Base-by-base conservation (phyloP, 2,888 invertebrate genomes). In the Fragum sueziense region DNA sequence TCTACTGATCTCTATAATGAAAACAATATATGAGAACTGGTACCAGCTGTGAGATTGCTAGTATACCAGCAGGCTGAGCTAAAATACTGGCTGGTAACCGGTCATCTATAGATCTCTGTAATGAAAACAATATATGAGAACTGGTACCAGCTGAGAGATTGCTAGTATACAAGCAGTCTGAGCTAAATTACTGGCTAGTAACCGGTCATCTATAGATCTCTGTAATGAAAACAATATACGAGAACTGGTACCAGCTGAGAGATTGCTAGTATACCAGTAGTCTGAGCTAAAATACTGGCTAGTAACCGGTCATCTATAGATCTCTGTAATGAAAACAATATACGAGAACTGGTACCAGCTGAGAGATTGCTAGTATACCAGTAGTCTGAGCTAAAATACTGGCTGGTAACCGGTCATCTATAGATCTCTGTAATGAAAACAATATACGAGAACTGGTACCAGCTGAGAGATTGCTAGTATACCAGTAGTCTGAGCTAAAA, bases 301-400 rank as follows among this genome's bases (percentile, higher is more conserved):
- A 89, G 86, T 4, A 86, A 37, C 22, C 88, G 76, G 74, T 91
- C 89, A 57, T 84, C 82, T 14, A 80, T 81, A 11, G 87, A 86
- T 31, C 82, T 83, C 90, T 90, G 82, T 82, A 37, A 89, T 67
- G 17, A n/a, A n/a, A n/a, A n/a, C n/a, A n/a, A n/a, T n/a, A n/a
- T n/a, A 88, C 81, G 37, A 89, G 65, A 14, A 89, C 72, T 6
- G 90, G 89, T 14, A 87, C 84, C 27, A 92, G 80, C 65, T 88
- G 87, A 33, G 86, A 79, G 3, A 90, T 79, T 20, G 90, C 87
- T 54, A 91, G 70, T 27, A 88, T 79, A 17, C 90, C 88, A 14
- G 89, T 79, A 14, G 89, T 87, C 57, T 88, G 88, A 29, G 89
- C 89, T 69, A 91, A 71, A 1, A 88, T 70, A 69, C 90, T 89